phyloP scores from a whole-genome alignment of 2,888 invertebrate species.

The Corbicula japonica region DNA sequence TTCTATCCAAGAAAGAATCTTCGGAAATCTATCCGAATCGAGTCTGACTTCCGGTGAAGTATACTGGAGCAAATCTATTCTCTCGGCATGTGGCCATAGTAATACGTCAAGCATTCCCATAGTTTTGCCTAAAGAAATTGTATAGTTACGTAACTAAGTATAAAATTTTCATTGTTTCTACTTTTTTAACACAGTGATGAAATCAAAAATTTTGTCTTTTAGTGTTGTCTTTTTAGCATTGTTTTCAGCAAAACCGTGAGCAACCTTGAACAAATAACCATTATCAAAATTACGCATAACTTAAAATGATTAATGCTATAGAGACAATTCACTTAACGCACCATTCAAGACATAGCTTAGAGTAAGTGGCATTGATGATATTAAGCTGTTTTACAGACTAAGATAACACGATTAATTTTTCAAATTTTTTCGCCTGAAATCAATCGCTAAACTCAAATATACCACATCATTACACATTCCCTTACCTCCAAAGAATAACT shows the following conservation, averaged over 20 bases:
- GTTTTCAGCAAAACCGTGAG: neutral
- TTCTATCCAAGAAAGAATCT: constrained; percentile 53
- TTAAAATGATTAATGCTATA: neutral
- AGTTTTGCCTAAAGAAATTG: constrained; percentile 52
- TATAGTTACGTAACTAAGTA: neutral
- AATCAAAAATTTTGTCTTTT: neutral
- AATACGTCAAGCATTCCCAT: constrained; percentile 61
- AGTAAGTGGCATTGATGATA: neutral
- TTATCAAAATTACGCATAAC: neutral
- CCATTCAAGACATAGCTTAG: no score
- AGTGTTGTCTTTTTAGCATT: no score
- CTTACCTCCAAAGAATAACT: constrained; percentile 24
- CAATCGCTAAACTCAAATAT: neutral
- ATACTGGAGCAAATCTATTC: constrained; percentile 15
- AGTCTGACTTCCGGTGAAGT: constrained; percentile 20
- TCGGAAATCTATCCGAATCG: constrained; percentile 43
- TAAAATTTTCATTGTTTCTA: neutral
- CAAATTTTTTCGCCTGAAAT: neutral
- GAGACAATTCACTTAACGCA: neutral
- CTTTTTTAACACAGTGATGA: neutral
- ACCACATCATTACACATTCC: neutral
- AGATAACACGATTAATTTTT: neutral
- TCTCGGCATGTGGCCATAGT: constrained; percentile 66
- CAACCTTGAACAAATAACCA: neutral
- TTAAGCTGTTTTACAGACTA: neutral